A percentile compares a stretch with the other conserved stretches of the same genome.
phyloP scores from a whole-genome alignment of 2,888 invertebrate genomes.

The Oscheius onirici region DNA sequence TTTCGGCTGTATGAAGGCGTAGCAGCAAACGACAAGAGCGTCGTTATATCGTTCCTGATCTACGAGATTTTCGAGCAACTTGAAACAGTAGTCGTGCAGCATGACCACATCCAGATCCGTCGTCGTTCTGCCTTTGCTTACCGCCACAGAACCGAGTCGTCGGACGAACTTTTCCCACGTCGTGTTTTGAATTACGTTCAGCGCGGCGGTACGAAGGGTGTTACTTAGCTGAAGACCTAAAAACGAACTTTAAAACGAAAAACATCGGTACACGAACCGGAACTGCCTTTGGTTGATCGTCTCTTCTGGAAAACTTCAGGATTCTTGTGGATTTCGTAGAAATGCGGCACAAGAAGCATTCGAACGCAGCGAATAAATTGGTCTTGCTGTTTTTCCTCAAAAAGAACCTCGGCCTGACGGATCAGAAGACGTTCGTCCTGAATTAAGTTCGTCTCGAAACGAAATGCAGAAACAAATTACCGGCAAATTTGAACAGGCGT shows the following conservation, averaged over 20 bases:
- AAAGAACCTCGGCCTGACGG: slow-evolving; percentile 65
- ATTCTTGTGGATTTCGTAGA: slow-evolving; percentile 56
- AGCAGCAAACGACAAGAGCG: slow-evolving; percentile 64
- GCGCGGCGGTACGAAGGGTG: slow-evolving; percentile 48
- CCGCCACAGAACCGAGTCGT: slow-evolving; percentile 54
- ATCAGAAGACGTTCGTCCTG: slow-evolving; percentile 67
- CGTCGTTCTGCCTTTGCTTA: slow-evolving; percentile 27
- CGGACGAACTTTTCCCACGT: slow-evolving; percentile 58
- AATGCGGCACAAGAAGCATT: slow-evolving; percentile 67
- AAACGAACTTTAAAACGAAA: too few species aligned
- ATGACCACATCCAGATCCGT: slow-evolving; percentile 31
- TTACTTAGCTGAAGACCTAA: slow-evolving; percentile 39
- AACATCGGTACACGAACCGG: background rate
- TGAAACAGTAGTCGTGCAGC: slow-evolving; percentile 68
- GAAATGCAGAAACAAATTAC: too few species aligned
- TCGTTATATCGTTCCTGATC: slow-evolving; percentile 49
- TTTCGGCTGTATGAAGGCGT: slow-evolving; percentile 64
- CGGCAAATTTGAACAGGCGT: slow-evolving; percentile 60
- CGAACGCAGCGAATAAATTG: slow-evolving; percentile 58
- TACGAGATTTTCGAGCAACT: slow-evolving; percentile 60
- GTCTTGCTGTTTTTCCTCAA: slow-evolving; percentile 52
- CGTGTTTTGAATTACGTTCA: slow-evolving; percentile 53
- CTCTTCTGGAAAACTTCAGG: slow-evolving; percentile 40
- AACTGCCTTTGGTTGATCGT: slow-evolving; percentile 19
- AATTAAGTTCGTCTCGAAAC: background rate